Percentiles rank a stretch among this genome's conserved stretches.
Evolutionary conservation across 2,113 vertebrate genomes (phyloP).

Genomic region (Ammodytes marinus): DNA sequence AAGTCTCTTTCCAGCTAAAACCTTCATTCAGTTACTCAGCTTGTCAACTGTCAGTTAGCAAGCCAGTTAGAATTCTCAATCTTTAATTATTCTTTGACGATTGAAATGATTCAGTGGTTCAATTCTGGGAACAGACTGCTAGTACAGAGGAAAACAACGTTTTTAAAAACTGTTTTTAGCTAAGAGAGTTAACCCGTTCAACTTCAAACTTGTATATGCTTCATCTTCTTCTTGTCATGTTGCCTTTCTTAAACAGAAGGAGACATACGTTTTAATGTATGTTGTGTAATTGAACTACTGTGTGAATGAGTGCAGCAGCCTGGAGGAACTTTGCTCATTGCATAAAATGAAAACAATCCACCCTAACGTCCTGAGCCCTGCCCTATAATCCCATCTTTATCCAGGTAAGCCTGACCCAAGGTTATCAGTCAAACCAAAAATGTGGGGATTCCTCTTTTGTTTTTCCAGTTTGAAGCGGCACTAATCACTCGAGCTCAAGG

Average conservation of each 20-base stretch:
- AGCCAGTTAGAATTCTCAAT: not conserved
- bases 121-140: not conserved
- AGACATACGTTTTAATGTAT: not conserved
- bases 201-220: not conserved
- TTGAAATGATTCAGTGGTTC: not conserved
- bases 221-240: not conserved
- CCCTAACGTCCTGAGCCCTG: constrained; percentile 6
- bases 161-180: not conserved
- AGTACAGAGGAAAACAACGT: not conserved
- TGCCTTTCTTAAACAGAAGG: not conserved
- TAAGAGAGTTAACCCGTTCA: not conserved
- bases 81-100: not conserved
- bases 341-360: constrained; percentile 13
- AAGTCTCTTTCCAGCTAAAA: too few relatives aligned
- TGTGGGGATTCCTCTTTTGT: constrained; percentile 44
- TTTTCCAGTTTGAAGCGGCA: constrained; percentile 17
- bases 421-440: constrained; percentile 39
- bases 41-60: not conserved
- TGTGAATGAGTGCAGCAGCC: not conserved
- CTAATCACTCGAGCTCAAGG: not conserved
- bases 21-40: too few relatives aligned
- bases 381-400: constrained; percentile 55
- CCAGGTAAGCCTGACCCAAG: constrained; percentile 60
- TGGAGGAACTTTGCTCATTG: constrained; percentile 7
- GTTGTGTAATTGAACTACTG: not conserved